These are phyloP conservation scores for Callionymus lyra DNA, from an alignment of 2,113 vertebrate genomes.

Conservation along the genomic window DNA sequence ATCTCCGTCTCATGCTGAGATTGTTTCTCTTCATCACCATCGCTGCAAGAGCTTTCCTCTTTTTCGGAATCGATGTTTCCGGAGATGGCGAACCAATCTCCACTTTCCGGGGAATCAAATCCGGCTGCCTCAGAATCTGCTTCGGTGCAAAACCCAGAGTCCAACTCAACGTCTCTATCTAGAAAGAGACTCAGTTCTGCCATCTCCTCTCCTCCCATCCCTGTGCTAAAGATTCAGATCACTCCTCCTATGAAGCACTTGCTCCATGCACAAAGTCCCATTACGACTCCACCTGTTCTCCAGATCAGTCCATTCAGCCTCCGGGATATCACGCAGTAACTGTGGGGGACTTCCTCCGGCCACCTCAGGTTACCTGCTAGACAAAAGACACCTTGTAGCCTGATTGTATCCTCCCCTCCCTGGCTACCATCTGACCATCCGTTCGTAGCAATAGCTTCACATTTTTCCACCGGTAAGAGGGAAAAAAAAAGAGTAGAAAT, in stretches of 20 bases:
- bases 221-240: conserved; percentile 10
- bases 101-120: background rate
- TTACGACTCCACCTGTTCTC: conserved; percentile 21
- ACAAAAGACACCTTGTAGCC: conserved; percentile 56
- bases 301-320: conserved; percentile 13
- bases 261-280: conserved; percentile 31
- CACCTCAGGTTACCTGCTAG: conserved; percentile 51
- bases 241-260: conserved; percentile 2
- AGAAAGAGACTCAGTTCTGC: conserved; percentile 12
- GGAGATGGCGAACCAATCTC: too few species aligned
- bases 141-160: conserved; percentile 23
- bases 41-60: background rate
- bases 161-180: conserved; percentile 13
- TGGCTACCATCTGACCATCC: conserved; percentile 15
- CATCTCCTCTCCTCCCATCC: conserved; percentile 34
- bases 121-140: conserved; percentile 1
- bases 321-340: conserved; percentile 33
- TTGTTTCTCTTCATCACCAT: conserved; percentile 5
- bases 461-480: too few species aligned
- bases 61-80: too few species aligned
- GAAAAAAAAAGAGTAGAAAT: too few species aligned
- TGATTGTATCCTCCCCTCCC: conserved; percentile 26
- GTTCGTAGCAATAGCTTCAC: conserved; percentile 27
- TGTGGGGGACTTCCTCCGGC: conserved; percentile 38
- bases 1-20: conserved; percentile 4